Percentiles rank a stretch among this genome's conserved stretches.
These are phyloP conservation scores for Nesoenas mayeri DNA, from an alignment of 2,113 vertebrate genomes.

Conservation along the genomic window DNA sequence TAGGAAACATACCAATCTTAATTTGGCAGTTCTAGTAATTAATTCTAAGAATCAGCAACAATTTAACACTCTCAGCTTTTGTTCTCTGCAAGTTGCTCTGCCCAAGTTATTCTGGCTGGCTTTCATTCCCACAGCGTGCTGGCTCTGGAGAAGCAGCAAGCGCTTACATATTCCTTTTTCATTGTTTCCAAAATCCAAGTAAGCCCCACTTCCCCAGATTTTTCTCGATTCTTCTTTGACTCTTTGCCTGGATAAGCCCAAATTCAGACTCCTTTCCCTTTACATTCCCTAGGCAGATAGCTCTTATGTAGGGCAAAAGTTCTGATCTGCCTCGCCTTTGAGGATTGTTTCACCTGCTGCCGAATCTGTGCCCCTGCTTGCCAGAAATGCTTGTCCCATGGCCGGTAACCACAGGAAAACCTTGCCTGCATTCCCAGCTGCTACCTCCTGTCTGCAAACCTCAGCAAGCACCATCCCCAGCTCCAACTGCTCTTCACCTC, in stretches of 20 bases:
- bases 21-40: slow-evolving; percentile 34
- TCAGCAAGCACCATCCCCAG: not conserved
- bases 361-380: not conserved
- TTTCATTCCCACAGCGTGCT: not conserved
- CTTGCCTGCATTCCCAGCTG: slow-evolving; percentile 48
- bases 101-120: slow-evolving; percentile 12
- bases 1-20: slow-evolving; percentile 35
- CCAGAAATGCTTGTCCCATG: slow-evolving; percentile 13
- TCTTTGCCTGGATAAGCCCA: not conserved
- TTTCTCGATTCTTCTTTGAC: not conserved
- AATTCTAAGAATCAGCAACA: slow-evolving; percentile 34
- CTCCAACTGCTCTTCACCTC: slow-evolving; percentile 12
- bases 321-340: slow-evolving; percentile 8
- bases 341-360: slow-evolving; percentile 2
- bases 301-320: not conserved
- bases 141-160: not conserved
- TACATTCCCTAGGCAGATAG: not conserved
- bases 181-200: not conserved
- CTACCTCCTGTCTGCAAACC: slow-evolving; percentile 42
- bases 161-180: not conserved
- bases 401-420: not conserved
- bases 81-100: slow-evolving; percentile 6
- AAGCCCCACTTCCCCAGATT: not conserved
- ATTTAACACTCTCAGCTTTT: slow-evolving; percentile 6
- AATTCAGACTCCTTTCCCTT: not conserved